These are phyloP conservation scores for Andrena minutula DNA, from an alignment of 2,888 invertebrate species.

Conservation along the genomic window DNA sequence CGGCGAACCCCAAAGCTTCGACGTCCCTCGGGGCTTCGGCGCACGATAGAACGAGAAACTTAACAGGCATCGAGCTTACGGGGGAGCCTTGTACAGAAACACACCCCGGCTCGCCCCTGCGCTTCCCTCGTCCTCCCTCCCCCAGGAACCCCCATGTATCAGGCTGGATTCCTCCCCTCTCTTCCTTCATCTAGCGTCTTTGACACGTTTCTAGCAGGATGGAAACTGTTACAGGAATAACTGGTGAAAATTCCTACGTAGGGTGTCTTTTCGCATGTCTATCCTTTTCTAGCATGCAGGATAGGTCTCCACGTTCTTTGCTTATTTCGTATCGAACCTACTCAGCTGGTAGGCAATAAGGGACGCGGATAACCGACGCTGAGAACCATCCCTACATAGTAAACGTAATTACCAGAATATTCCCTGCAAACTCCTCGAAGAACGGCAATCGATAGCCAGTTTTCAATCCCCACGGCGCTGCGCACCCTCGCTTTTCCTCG, in stretches of 20 bases:
- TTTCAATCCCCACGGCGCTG: constrained; percentile 1
- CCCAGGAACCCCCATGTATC: constrained; percentile 48
- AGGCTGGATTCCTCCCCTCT: constrained; percentile 43
- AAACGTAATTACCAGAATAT: background rate
- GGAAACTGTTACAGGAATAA: constrained; percentile 2
- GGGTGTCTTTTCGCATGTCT: too few species aligned
- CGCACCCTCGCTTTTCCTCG: constrained; percentile 1
- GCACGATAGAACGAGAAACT: constrained; percentile 72
- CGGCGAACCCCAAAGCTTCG: constrained; percentile 75
- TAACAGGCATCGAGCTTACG: constrained; percentile 75
- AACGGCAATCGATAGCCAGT: background rate
- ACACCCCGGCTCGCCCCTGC: constrained; percentile 28
- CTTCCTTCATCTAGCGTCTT: background rate
- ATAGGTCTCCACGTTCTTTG: too few species aligned
- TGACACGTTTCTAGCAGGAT: background rate
- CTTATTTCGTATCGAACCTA: too few species aligned
- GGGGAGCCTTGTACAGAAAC: constrained; percentile 62
- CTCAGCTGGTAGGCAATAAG: too few species aligned
- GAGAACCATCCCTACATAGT: too few species aligned
- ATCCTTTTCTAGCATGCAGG: background rate
- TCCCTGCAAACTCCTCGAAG: constrained; percentile 20
- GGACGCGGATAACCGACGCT: too few species aligned
- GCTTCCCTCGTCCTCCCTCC: constrained; percentile 8
- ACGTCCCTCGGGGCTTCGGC: constrained; percentile 80
- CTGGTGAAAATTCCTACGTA: background rate